Percentiles rank a stretch among this genome's conserved stretches.
These are phyloP conservation scores for Danionella dracula DNA, from an alignment of 2,797 vertebrate genomes.

Conservation along the genomic window DNA sequence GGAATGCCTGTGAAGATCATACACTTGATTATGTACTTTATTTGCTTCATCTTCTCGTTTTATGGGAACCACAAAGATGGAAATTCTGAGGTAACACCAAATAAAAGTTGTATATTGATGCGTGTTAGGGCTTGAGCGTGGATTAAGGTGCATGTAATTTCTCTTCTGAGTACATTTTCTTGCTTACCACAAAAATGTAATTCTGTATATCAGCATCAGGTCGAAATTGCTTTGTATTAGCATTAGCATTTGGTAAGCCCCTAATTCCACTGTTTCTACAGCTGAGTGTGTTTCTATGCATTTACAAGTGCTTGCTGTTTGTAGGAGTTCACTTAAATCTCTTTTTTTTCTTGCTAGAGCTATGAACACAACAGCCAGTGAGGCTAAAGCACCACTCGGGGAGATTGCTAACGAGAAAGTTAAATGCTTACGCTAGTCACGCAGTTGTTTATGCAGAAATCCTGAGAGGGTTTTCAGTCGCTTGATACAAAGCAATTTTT, in stretches of 20 bases:
- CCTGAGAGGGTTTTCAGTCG: neutral
- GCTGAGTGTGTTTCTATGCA: constrained; percentile 97
- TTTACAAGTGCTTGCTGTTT: constrained; percentile 98
- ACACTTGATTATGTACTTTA: constrained; percentile 49
- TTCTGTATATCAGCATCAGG: constrained; percentile 78
- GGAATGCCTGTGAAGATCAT: constrained; percentile 43
- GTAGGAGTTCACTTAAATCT: constrained; percentile 98
- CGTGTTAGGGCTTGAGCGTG: constrained; percentile 55
- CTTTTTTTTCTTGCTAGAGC: constrained; percentile 84
- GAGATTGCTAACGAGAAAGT: constrained; percentile 92
- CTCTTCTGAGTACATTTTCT: constrained; percentile 70
- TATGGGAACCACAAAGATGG: constrained; percentile 66
- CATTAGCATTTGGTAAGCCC: constrained; percentile 77
- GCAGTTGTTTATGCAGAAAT: constrained; percentile 75
- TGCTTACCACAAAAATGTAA: constrained; percentile 74
- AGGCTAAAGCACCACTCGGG: constrained; percentile 94
- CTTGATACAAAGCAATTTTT: neutral
- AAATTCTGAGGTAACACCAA: constrained; percentile 59
- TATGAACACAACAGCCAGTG: constrained; percentile 93
- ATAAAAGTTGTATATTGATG: constrained; percentile 61
- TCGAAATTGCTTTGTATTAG: constrained; percentile 77
- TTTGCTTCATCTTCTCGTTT: constrained; percentile 60
- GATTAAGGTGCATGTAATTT: constrained; percentile 64
- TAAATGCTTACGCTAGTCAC: constrained; percentile 92
- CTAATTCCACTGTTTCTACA: constrained; percentile 98